These are phyloP conservation scores for Brachionus manjavacas DNA, from an alignment of 1,140 invertebrate genomes.

Conservation along the genomic window DNA sequence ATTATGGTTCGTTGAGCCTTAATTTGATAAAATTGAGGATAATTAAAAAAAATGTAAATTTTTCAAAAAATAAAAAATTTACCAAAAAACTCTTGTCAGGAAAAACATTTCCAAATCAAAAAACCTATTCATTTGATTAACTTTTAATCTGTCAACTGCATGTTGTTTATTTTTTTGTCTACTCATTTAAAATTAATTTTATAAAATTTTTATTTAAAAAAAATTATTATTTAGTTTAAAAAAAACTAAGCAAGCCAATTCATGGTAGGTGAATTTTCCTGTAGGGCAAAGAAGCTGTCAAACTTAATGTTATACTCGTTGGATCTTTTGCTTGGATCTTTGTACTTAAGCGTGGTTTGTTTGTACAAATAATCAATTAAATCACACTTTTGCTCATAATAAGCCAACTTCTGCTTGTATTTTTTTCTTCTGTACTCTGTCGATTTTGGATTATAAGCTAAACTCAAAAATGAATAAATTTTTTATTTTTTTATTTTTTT, in stretches of 20 bases:
- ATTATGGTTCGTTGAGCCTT: too few species aligned
- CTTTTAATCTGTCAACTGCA: too few species aligned
- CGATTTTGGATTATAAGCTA: constrained; percentile 57
- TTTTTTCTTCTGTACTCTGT: constrained; percentile 56
- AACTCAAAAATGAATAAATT: constrained; percentile 41
- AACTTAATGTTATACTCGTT: constrained; percentile 55
- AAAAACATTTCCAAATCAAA: too few species aligned
- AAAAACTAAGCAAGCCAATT: constrained; percentile 37
- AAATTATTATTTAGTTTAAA: too few species aligned
- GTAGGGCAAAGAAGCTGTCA: constrained; percentile 52
- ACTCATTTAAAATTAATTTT: too few species aligned
- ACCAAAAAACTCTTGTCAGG: too few species aligned
- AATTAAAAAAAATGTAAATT: too few species aligned
- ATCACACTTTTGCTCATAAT: constrained; percentile 57
- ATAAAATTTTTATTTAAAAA: too few species aligned
- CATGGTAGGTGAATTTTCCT: constrained; percentile 30
- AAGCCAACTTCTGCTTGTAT: constrained; percentile 55
- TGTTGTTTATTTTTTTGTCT: too few species aligned
- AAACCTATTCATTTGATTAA: too few species aligned
- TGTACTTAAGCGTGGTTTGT: constrained; percentile 55
- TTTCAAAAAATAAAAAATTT: too few species aligned
- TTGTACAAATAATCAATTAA: constrained; percentile 55
- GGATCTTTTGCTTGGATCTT: constrained; percentile 51
- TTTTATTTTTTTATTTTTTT: neutral
- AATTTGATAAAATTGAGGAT: too few species aligned